These are phyloP conservation scores for Ellobius talpinus DNA, from an alignment of 2,113 vertebrate genomes.

Conservation along the genomic window DNA sequence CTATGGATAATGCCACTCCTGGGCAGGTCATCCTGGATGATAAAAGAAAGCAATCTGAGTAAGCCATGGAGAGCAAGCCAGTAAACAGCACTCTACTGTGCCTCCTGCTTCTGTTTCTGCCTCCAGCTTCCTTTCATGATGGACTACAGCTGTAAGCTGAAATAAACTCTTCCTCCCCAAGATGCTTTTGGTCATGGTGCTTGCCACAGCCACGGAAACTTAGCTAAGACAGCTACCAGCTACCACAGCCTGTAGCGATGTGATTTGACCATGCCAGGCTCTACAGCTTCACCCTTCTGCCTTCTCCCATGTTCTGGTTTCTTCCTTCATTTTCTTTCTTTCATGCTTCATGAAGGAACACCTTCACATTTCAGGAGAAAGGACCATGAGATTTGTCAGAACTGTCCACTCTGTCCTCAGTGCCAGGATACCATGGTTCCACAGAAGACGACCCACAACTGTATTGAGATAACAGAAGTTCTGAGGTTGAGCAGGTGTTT, in stretches of 20 bases:
- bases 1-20: neutral
- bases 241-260: neutral
- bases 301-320: neutral
- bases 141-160: neutral
- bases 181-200: neutral
- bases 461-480: neutral
- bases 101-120: neutral
- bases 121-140: neutral
- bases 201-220: neutral
- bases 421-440: neutral
- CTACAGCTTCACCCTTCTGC: neutral
- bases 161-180: neutral
- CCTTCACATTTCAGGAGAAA: neutral
- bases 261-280: neutral
- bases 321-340: neutral
- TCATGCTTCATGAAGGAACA: neutral
- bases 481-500: neutral
- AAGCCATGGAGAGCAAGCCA: neutral
- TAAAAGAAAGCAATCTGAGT: neutral
- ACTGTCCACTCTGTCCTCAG: accelerated
- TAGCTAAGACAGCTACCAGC: neutral
- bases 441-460: neutral
- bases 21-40: neutral
- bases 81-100: too few relatives aligned
- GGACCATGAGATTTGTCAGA: neutral